Percentiles rank a stretch among this genome's conserved stretches.
phyloP scores from a whole-genome alignment of 2,113 vertebrate species.

The Paracanthobrama guichenoti region DNA sequence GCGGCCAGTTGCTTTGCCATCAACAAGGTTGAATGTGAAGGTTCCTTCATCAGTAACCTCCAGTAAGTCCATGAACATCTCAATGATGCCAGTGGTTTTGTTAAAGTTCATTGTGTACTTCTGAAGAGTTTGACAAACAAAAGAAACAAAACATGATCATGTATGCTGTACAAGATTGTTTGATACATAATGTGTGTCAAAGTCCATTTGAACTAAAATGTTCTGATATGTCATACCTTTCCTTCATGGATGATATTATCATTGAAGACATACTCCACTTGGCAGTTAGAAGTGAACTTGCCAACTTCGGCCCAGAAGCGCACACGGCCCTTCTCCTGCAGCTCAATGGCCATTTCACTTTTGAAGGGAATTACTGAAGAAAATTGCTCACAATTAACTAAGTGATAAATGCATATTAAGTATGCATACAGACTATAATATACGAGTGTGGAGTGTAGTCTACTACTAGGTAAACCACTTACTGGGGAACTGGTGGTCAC shows the following conservation, averaged over 20 bases:
- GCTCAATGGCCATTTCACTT: slow-evolving; percentile 89
- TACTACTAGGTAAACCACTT: slow-evolving; percentile 62
- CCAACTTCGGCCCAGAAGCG: slow-evolving; percentile 94
- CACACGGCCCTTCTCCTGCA: slow-evolving; percentile 94
- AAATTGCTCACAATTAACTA: slow-evolving; percentile 44
- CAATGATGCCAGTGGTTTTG: slow-evolving; percentile 85
- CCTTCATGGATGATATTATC: slow-evolving; percentile 86
- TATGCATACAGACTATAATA: neutral
- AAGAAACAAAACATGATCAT: neutral
- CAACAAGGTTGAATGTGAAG: slow-evolving; percentile 93
- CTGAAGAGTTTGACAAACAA: slow-evolving; percentile 65
- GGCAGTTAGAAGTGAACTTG: slow-evolving; percentile 83
- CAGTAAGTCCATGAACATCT: slow-evolving; percentile 96
- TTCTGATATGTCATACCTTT: slow-evolving; percentile 73
- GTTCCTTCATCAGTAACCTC: slow-evolving; percentile 94
- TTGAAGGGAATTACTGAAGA: slow-evolving; percentile 86
- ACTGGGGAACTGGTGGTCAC: slow-evolving; percentile 93
- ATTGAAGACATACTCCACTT: slow-evolving; percentile 92
- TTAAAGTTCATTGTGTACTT: slow-evolving; percentile 96
- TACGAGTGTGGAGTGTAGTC: neutral
- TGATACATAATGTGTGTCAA: neutral
- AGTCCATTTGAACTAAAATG: neutral
- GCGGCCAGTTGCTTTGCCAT: slow-evolving; percentile 92
- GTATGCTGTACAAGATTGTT: neutral
- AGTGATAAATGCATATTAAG: slow-evolving; percentile 61